Base-by-base conservation (phyloP, 2,113 vertebrate genomes). In the Sitta europaea region DNA sequence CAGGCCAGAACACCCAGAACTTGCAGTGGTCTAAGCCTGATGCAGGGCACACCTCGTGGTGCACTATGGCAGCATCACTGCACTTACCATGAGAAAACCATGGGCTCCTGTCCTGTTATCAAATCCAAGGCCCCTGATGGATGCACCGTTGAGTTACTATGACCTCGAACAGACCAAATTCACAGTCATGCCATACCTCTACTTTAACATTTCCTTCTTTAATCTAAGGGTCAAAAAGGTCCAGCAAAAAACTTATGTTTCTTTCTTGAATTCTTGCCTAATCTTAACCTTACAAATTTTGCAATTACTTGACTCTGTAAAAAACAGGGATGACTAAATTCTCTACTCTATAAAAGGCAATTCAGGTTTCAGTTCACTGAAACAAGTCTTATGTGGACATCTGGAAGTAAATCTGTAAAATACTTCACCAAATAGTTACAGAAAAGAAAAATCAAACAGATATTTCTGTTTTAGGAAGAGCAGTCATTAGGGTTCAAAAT, bases 281-380 rank as follows among this genome's bases (percentile, higher is more conserved):
- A 66, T 63, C n/a, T 73, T 62, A 65, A 80, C 62, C 5, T 65
- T 40, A 43, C 6, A 36, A 27, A 66, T 71, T 58, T 85, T 53
- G 55, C 45, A 83, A 76, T 68, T 86, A 77, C 27, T 47, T 55
- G 51, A 84, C 36, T 70, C 42, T 53, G 71, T 63, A 36, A 73
- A 76, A 83, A 73, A 12, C 42, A 53, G 23, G 24, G 43, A 6
- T 88, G 75, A 87, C 23, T 73, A 35, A 89, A 94, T 20, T 82
- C 61, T 71, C 29, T 78, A 75, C 14, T 79, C 62, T 70, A 66
- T 65, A 81, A 84, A 74, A 73, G 18, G 57, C 47, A 91, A 81
- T 40, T 48, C 54, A 66, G 51, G 55, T 95, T 94, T 96, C 90
- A 88, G 53, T 91, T 94, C 62, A 79, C 53, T 50, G 66, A 82